These are phyloP conservation scores for Cantharis nigra DNA, from an alignment of 2,888 invertebrate genomes.

Conservation along the genomic window DNA sequence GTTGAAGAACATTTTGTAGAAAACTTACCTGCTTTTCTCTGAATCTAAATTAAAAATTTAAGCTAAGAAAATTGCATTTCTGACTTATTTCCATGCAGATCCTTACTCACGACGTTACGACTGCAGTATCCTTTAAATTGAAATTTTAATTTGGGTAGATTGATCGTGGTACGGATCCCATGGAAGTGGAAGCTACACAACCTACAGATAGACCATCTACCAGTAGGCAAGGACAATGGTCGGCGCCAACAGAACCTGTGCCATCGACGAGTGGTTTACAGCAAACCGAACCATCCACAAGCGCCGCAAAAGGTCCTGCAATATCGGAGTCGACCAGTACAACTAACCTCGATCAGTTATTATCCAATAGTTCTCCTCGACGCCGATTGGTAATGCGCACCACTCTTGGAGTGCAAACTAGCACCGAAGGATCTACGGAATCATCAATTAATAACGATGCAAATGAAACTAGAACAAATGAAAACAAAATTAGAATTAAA, in stretches of 20 bases:
- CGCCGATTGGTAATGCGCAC: conserved; percentile 13
- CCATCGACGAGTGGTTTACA: conserved; percentile 11
- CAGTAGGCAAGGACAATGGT: not conserved
- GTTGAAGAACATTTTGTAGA: too few relatives aligned
- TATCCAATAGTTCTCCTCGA: conserved; percentile 5
- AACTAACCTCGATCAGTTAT: conserved; percentile 48
- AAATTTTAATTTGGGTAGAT: conserved; percentile 55
- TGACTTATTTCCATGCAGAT: too few relatives aligned
- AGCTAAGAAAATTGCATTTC: too few relatives aligned
- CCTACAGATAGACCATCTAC: conserved; percentile 32
- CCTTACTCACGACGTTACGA: too few relatives aligned
- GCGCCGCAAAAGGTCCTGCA: not conserved
- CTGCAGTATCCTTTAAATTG: not conserved
- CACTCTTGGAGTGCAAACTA: conserved; percentile 21
- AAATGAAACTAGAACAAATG: not conserved
- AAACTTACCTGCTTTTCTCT: too few relatives aligned
- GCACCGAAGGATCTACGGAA: conserved; percentile 11
- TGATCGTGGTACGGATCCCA: conserved; percentile 72
- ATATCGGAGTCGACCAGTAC: conserved; percentile 14
- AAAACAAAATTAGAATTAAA: conserved; percentile 34
- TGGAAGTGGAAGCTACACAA: conserved; percentile 60
- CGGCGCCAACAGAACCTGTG: not conserved
- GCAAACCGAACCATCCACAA: not conserved
- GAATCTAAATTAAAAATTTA: too few relatives aligned
- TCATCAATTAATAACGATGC: not conserved